Base-by-base conservation (phyloP, 1,140 invertebrate genomes). In the Muscidifurax raptorellus region DNA sequence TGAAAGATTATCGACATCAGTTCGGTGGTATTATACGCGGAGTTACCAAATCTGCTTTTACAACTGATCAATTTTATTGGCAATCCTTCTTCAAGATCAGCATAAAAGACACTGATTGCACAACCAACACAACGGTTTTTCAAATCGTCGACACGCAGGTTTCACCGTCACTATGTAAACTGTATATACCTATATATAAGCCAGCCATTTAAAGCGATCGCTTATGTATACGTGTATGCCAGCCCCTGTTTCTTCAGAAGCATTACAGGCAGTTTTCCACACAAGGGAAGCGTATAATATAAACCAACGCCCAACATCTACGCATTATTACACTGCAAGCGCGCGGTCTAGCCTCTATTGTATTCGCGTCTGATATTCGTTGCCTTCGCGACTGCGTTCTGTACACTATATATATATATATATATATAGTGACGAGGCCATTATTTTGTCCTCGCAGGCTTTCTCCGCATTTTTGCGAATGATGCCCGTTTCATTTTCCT, bases 311-410 rank as follows among this genome's bases (percentile, higher is more conserved):
- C 15, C 69, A 18, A 40, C 72, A 40, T 7, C 28, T 22, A 75
- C 47, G 47, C 72, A 75, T 75, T 75, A 76, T 76, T 76, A 76
- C 40, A 59, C 18, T 59, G 52, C 52, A 76, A 13, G 40, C 25
- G n/a, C n/a, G n/a, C n/a, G 15, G 36, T 36, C 12, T 28, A n/a
- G 36, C 32, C 36, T 25, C 15, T 40, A 76, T 76, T 76, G 74
- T 47, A 76, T 76, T 28, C 44, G 27, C 74, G 74, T 76, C 74
- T 25, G 74, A 76, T 47, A 27, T 52, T 76, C 74, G 40, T 76
- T 76, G 52, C 9, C 3, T n/a, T 47, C 22, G n/a, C n/a, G 15
- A 2, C 7, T 22, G 13, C 69, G 13, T 18, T 25, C 36, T 40
- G 3, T 40, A 9, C 2, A 10, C 44, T 47, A 12, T 9, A 40